Conservation (phyloP, 2,888 invertebrate species). For the Drosophila basisetae region DNA sequence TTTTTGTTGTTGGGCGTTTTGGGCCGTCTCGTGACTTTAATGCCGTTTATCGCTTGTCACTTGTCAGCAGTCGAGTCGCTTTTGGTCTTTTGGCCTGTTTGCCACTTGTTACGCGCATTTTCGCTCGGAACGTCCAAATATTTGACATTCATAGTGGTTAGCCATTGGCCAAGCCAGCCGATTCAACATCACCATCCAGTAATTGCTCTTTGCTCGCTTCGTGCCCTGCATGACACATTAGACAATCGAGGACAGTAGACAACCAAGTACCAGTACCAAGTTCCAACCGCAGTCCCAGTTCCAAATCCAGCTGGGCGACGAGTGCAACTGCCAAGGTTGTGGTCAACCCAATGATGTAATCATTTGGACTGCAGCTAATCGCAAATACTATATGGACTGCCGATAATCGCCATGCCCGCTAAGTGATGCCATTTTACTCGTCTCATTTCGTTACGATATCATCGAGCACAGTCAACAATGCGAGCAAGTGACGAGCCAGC, state of each 20-base stretch:
- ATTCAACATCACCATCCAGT: constrained; percentile 26
- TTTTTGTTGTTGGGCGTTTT: constrained; percentile 29
- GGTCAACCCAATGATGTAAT: constrained; percentile 23
- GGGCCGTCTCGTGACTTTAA: constrained; percentile 38
- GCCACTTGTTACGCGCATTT: constrained; percentile 59
- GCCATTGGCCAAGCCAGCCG: constrained; percentile 26
- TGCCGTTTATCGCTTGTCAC: constrained; percentile 45
- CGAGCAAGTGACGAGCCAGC: constrained; percentile 27
- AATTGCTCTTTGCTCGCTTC: constrained; percentile 42
- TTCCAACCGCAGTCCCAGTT: not conserved
- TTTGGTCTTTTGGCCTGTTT: constrained; percentile 40
- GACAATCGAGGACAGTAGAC: constrained; percentile 7
- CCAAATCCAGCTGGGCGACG: constrained; percentile 1
- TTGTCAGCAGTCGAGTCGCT: constrained; percentile 32
- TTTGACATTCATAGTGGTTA: constrained; percentile 70
- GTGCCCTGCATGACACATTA: constrained; percentile 52
- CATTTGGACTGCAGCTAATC: constrained; percentile 8
- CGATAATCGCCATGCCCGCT: constrained; percentile 34
- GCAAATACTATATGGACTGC: constrained; percentile 17
- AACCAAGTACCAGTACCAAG: not conserved
- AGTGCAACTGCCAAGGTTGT: constrained; percentile 35
- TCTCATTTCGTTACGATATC: constrained; percentile 44
- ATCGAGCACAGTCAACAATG: constrained; percentile 33
- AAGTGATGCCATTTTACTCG: constrained; percentile 45
- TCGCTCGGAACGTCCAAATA: constrained; percentile 55